Evolutionary conservation across 2,888 invertebrate genomes (phyloP).

Genomic region (Aplocera efformata): DNA sequence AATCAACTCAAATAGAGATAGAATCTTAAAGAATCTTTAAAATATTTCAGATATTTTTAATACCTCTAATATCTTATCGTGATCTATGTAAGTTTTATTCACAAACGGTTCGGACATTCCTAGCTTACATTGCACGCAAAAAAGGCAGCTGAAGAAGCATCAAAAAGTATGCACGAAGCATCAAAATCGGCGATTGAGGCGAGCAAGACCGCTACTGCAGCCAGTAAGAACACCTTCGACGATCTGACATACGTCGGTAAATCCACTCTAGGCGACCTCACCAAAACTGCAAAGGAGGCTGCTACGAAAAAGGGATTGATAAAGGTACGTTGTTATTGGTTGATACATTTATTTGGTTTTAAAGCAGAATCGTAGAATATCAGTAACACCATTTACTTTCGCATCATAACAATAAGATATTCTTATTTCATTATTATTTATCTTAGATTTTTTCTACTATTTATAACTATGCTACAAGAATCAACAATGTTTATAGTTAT

Average conservation of each 20-base stretch:
- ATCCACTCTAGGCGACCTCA: slow-evolving; percentile 92
- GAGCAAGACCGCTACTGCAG: slow-evolving; percentile 92
- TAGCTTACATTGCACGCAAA: slow-evolving; percentile 93
- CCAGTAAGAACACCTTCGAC: slow-evolving; percentile 92
- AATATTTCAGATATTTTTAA: too few relatives aligned
- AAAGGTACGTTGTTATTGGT: slow-evolving; percentile 74
- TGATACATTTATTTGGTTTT: too few relatives aligned
- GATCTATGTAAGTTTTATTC: not conserved
- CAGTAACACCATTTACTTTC: too few relatives aligned
- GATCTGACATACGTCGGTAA: slow-evolving; percentile 95
- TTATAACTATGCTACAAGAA: too few relatives aligned
- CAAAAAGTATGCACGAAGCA: slow-evolving; percentile 90
- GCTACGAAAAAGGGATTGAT: slow-evolving; percentile 90
- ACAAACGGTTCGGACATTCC: slow-evolving; percentile 6
- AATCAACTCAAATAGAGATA: too few relatives aligned
- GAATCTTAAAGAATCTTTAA: too few relatives aligned
- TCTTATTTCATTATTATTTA: too few relatives aligned
- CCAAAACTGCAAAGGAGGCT: slow-evolving; percentile 94
- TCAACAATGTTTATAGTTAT: too few relatives aligned
- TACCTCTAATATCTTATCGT: too few relatives aligned
- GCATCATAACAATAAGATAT: too few relatives aligned
- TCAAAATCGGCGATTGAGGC: slow-evolving; percentile 92
- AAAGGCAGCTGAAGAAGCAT: slow-evolving; percentile 91
- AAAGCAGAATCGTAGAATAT: too few relatives aligned
- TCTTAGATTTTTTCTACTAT: too few relatives aligned